Base-by-base conservation (phyloP, 2,797 vertebrate species). In the Argya squamiceps region DNA sequence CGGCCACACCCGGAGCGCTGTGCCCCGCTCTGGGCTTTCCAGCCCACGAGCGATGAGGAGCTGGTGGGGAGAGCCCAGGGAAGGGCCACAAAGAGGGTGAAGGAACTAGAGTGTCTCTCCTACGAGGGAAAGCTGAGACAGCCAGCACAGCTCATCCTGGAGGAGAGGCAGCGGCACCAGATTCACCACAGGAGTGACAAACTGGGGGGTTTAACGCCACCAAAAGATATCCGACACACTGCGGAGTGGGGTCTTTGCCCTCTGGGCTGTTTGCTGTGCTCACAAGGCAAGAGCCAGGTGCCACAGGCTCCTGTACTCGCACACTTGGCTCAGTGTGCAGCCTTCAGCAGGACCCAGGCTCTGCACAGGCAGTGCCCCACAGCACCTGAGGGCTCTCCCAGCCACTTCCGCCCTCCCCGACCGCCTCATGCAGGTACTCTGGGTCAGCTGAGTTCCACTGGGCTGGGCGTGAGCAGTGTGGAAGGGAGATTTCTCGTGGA, bases 341-440 rank as follows among this genome's bases (percentile, higher is more conserved):
- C 50, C 41, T 32, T 11, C 76, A 55, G 62, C 75, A 32, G 41
- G 39, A 37, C 8, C 39, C 50, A 27, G 59, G 37, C 41, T 27
- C n/a, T 13, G 27, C 39, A 6, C 49, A 6, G 60, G 27, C 75
- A 37, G 21, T 2, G 39, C 15, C 49, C 27, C 49, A 12, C 39
- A 26, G 39, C 60, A 26, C 36, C 36, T 19, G 36, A 60, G 58
- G 26, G 53, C 70, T 46, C 70, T 46, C 41, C 53, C 30, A 14
- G 49, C 21, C 49, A 14, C 34, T 2, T 52, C 46, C 21, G 32
- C 36, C 49, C 4, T 39, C 16, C 47, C 30, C 12, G n/a, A 15
- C 8, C 0, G 0, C 19, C 22, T 50, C 17, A 19, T 50, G 47
- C 26, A 50, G 30, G n/a, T n/a, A 39, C 12, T 10, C 22, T 36